These are phyloP conservation scores for Gambusia affinis DNA, from an alignment of 2,113 vertebrate genomes.

Conservation along the genomic window DNA sequence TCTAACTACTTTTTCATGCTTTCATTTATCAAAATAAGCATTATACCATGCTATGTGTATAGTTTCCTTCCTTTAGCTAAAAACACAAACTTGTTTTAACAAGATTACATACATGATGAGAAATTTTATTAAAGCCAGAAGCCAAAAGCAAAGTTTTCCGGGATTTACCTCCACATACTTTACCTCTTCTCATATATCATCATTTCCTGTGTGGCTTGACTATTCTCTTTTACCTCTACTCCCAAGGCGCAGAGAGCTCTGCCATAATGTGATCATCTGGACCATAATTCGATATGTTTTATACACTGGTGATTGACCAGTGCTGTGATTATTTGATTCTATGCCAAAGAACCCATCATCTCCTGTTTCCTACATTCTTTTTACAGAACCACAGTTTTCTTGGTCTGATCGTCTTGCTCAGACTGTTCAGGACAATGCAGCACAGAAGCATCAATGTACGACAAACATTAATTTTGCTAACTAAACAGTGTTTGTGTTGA, in stretches of 20 bases:
- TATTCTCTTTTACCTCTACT: constrained; percentile 31
- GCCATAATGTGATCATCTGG: constrained; percentile 62
- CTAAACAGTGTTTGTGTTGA: constrained; percentile 9
- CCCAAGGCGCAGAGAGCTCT: constrained; percentile 35
- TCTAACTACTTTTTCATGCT: background rate
- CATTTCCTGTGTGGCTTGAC: constrained; percentile 49
- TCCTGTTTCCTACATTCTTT: constrained; percentile 33
- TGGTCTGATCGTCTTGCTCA: constrained; percentile 5
- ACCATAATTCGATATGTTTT: constrained; percentile 64
- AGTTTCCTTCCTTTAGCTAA: background rate
- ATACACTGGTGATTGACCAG: constrained; percentile 54
- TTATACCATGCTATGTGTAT: background rate
- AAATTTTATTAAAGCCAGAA: constrained; percentile 16
- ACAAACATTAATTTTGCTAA: background rate
- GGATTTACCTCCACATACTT: constrained; percentile 36
- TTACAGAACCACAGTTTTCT: constrained; percentile 23
- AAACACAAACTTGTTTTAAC: constrained; percentile 9
- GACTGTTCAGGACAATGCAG: constrained; percentile 17
- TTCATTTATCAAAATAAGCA: too few relatives aligned
- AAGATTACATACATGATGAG: constrained; percentile 3
- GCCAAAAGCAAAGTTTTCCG: constrained; percentile 32
- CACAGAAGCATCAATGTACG: constrained; percentile 1
- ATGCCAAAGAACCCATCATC: constrained; percentile 47
- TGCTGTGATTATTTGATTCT: constrained; percentile 61
- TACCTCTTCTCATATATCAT: constrained; percentile 43